Percentiles rank a stretch among this genome's conserved stretches.
Conservation (phyloP, 2,113 vertebrate species). For the Chaetura pelagica region DNA sequence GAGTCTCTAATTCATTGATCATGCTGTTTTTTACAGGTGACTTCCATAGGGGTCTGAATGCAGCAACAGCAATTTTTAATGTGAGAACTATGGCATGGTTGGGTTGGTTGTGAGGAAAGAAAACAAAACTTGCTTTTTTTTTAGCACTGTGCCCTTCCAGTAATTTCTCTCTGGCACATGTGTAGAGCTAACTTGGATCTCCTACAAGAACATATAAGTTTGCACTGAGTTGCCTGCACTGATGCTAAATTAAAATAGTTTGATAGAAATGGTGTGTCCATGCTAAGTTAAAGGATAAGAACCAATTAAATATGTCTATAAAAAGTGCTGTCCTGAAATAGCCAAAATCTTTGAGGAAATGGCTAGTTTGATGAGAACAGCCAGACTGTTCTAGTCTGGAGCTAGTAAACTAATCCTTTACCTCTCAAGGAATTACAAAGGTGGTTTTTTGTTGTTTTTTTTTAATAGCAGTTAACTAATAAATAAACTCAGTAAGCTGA, state of each 20-base stretch:
- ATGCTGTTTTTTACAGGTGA: background rate
- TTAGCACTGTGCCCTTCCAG: background rate
- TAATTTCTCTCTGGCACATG: rapidly evolving
- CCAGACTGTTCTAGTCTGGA: background rate
- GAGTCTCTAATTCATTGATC: background rate
- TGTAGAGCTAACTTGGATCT: background rate
- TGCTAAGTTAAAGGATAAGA: background rate
- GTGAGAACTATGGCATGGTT: background rate
- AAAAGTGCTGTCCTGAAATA: background rate
- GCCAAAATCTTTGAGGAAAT: background rate
- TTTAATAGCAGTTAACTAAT: background rate
- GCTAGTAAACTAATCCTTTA: background rate
- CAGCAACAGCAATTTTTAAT: background rate
- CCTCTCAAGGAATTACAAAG: background rate
- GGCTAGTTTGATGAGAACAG: background rate
- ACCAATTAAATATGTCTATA: background rate
- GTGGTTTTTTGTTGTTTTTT: background rate
- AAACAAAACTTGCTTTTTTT: background rate
- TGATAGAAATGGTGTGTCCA: background rate
- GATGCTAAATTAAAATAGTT: background rate
- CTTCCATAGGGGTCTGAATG: background rate
- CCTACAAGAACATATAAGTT: background rate
- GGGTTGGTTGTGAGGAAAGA: background rate
- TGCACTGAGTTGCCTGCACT: background rate
- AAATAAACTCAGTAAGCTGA: background rate